Evolutionary conservation across 1,140 invertebrate genomes (phyloP), one percentile per base, ranked within the genome.

Genomic region (Parapsyche elsis): DNA sequence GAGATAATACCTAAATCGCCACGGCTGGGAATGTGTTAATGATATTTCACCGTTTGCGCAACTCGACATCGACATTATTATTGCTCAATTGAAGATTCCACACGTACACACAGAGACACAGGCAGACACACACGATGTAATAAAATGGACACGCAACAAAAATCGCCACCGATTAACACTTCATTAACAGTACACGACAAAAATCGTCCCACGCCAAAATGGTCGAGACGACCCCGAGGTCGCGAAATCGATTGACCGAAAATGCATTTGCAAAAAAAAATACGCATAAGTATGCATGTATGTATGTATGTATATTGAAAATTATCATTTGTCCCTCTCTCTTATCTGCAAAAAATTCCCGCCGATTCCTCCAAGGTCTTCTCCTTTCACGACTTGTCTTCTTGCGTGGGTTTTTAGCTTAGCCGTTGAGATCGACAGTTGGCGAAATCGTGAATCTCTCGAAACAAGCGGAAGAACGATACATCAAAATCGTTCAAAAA

Each of bases 281-380:
- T 10, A 21, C 14, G 10, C n/a, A n/a, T n/a, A n/a, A n/a, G n/a
- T n/a, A n/a, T n/a, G n/a, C n/a, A n/a, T n/a, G n/a, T n/a, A n/a
- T n/a, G n/a, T n/a, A n/a, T n/a, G n/a, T n/a, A 16, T 1, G 10
- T 38, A 74, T 49, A 26, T 75, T 30, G 73, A 75, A 75, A 75
- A 73, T 73, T n/a, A 16, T 59, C 14, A 59, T 21, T 67, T 49
- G 19, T 75, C 12, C 49, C 73, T 75, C 73, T 57, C 73, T 75
- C 73, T 75, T 26, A 0, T 46, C 14, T 57, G 24, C 9, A 26
- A 71, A 49, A 21, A 46, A 49, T 49, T 73, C 71, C 45, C 38
- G 71, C 45, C 71, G 73, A 75, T 49, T 75, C 73, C 46, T 75
- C 23, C 73, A 75, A 75, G 73, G 73, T 24, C 73, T 75, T 57